Conservation (phyloP, 92 coral and sea anemone species). For the Siderastrea radians region DNA sequence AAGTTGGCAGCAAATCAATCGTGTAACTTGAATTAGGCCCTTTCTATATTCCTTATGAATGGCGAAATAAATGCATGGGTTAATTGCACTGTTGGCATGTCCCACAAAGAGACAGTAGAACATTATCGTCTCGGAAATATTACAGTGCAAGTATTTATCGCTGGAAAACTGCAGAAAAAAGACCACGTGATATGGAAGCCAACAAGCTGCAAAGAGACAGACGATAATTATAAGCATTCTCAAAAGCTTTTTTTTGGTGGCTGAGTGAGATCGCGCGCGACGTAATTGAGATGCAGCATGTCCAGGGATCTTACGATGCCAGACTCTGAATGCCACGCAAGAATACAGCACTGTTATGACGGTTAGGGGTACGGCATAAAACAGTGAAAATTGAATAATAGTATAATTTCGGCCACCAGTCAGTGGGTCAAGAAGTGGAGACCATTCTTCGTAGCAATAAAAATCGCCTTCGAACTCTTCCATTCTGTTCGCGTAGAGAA, state of each 20-base stretch:
- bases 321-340: conserved; percentile 2
- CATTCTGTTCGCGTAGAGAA: conserved; percentile 71
- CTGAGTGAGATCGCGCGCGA: not conserved
- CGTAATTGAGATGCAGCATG: conserved; percentile 13
- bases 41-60: conserved; percentile 37
- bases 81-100: conserved; percentile 38
- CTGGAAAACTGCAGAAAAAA: conserved; percentile 18
- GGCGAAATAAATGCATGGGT: conserved; percentile 45
- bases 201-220: conserved; percentile 37
- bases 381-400: conserved; percentile 16
- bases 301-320: conserved; percentile 35
- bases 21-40: conserved; percentile 9
- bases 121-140: conserved; percentile 2
- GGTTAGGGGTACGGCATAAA: conserved; percentile 26
- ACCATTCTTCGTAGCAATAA: conserved; percentile 75
- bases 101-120: conserved; percentile 44
- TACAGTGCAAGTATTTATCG: not conserved
- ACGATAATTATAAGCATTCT: conserved; percentile 48
- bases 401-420: conserved; percentile 64
- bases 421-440: conserved; percentile 38
- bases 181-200: conserved; percentile 51
- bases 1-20: not conserved
- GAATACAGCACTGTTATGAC: conserved; percentile 36
- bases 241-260: conserved; percentile 31
- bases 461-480: conserved; percentile 16